Evolutionary conservation across 2,797 vertebrate species (phyloP), one percentile per base, ranked within the genome.

Genomic region (Tarsius wallacei): DNA sequence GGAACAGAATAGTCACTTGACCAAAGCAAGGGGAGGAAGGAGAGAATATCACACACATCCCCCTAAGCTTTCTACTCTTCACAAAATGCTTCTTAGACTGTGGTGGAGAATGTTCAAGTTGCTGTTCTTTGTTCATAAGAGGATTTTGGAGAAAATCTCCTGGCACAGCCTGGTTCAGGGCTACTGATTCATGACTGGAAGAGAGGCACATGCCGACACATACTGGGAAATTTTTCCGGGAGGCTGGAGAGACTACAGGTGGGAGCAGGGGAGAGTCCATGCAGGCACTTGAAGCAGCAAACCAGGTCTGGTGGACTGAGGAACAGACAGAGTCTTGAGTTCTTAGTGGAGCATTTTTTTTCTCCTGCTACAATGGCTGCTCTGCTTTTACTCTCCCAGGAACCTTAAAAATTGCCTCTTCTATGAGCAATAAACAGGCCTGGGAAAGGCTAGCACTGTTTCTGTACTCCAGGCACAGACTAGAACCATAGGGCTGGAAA

Each of bases 71-170:
- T 74, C 59, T 81, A 21, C 14, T 70, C 4, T 3, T 96, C 89
- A 74, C 31, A 78, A 63, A 90, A 70, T 13, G 59, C 10, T 73
- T 73, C 28, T 16, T 73, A 76, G 87, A 93, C 3, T 1, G 24
- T 61, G 31, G 31, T 53, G 33, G 53, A 80, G 28, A 19, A 3
- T 95, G 89, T 87, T 19, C 21, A 61, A 90, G 66, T 42, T 53
- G 21, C 57, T 84, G 22, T 36, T 33, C 53, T 96, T 95, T 89
- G 86, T 96, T 84, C 80, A 64, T 81, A 66, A 93, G 86, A 47
- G 76, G 15, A 53, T 86, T 92, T 47, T 76, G 91, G 70, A 47
- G 86, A 89, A 82, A 93, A 84, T 66, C 68, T 80, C n/a, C 74
- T 63, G 26, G 77, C 28, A 76, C 49, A 66, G 51, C 42, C 82